A percentile compares a stretch with the other conserved stretches of the same genome.
Evolutionary conservation across 2,888 invertebrate species (phyloP).

Genomic region (Ernsta delagoae): DNA sequence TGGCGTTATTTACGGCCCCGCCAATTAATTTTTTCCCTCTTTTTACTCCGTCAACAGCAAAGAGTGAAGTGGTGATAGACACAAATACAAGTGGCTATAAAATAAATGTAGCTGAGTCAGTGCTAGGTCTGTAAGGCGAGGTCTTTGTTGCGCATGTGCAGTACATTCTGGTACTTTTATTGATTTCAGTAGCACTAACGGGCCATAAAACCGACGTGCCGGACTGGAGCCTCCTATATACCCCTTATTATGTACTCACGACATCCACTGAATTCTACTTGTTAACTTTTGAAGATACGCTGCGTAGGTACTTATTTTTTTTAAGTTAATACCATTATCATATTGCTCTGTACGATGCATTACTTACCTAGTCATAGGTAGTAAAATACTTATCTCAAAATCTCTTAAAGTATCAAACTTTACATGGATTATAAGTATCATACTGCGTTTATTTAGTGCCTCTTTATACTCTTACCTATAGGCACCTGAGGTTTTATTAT

Average conservation of each 20-base stretch:
- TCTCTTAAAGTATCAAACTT: too few species aligned
- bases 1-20: slow-evolving; percentile 58
- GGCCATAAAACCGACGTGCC: slow-evolving; percentile 83
- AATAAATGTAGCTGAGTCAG: slow-evolving; percentile 83
- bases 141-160: slow-evolving; percentile 75
- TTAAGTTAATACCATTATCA: too few species aligned
- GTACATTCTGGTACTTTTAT: slow-evolving; percentile 87
- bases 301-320: background rate
- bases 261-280: slow-evolving; percentile 73
- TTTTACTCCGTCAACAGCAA: slow-evolving; percentile 76
- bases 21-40: slow-evolving; percentile 69
- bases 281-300: slow-evolving; percentile 70
- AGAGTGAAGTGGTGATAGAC: slow-evolving; percentile 80
- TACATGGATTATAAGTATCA: too few species aligned
- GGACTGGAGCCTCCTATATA: slow-evolving; percentile 75
- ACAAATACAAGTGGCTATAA: slow-evolving; percentile 85
- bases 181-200: slow-evolving; percentile 89
- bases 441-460: too few species aligned
- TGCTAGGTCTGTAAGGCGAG: slow-evolving; percentile 57
- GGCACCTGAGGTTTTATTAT: too few species aligned
- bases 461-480: too few species aligned
- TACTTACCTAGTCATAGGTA: too few species aligned
- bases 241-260: slow-evolving; percentile 82
- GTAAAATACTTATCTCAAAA: too few species aligned
- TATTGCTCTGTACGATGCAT: too few species aligned